Percentiles rank a stretch among this genome's conserved stretches.
Conservation (phyloP, 2,113 vertebrate genomes). For the Macaca fascicularis region T2T-MFA8v1.1 NC_088376.1:164476001-164476500, state of each 20-base stretch:
- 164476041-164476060: background rate
- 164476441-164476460: background rate
- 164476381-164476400: background rate
- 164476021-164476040: background rate
- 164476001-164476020: background rate
- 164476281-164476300: background rate
- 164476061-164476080: background rate
- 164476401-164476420: background rate
- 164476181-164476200: background rate
- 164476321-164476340: background rate
- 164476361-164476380: background rate
- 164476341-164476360: background rate
- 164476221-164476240: background rate
- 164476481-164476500: constrained; percentile 9
- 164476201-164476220: background rate
- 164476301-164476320: background rate
- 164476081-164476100: background rate
- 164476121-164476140: background rate
- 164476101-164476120: constrained; percentile 19
- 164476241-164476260: background rate
- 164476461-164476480: background rate
- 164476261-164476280: background rate
- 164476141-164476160: background rate
- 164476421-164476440: background rate
- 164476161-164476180: background rate